Percentiles rank a stretch among this genome's conserved stretches.
Conservation (phyloP, 2,113 vertebrate species). For the Fulmarus glacialis region DNA sequence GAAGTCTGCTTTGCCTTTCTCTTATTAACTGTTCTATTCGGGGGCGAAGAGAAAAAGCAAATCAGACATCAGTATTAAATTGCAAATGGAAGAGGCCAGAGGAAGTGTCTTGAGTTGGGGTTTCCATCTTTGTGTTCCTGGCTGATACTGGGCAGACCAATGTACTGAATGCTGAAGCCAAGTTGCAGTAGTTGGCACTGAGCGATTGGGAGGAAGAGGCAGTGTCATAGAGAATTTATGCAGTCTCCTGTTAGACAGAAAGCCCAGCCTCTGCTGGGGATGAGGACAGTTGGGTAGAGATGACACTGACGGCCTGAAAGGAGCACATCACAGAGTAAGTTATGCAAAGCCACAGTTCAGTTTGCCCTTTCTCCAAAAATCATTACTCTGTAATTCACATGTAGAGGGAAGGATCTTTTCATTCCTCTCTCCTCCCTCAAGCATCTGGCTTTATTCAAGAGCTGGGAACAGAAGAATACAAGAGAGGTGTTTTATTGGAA, state of each 20-base stretch:
- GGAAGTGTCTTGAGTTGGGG: neutral
- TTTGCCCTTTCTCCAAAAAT: neutral
- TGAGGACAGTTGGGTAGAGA: neutral
- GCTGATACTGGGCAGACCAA: neutral
- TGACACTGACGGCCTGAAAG: neutral
- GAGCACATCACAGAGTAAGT: neutral
- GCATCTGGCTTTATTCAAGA: neutral
- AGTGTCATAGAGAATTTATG: neutral
- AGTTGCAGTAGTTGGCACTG: neutral
- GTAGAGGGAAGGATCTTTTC: neutral
- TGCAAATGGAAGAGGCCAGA: neutral
- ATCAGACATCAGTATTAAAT: neutral
- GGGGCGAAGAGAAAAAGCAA: neutral
- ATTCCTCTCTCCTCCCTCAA: neutral
- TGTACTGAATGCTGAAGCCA: neutral
- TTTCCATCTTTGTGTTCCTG: neutral
- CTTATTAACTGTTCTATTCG: neutral
- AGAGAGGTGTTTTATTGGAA: neutral
- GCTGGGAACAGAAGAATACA: neutral
- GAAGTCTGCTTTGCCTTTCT: neutral
- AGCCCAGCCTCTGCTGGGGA: neutral
- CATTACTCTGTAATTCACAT: neutral
- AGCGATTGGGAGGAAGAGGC: neutral
- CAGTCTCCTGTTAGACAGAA: neutral
- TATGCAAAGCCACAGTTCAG: neutral